Evolutionary conservation across 2,797 vertebrate genomes (phyloP), one percentile per base, ranked within the genome.

Genomic region (Okamejei kenojei): DNA sequence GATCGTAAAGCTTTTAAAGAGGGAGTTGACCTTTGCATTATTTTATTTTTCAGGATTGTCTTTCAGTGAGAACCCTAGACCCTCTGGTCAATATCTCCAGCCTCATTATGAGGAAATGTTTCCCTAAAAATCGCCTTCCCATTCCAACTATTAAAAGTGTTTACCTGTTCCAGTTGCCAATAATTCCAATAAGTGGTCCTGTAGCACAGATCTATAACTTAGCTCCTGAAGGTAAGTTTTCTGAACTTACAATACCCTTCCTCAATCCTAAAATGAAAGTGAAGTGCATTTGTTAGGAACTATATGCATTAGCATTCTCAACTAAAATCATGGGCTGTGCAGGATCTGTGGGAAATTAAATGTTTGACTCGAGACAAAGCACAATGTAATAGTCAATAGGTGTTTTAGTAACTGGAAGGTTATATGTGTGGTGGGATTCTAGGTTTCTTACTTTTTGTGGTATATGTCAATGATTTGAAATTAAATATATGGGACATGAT

Each of bases 71-170:
- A 95, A 98, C 98, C 73, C 96, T 99, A 95, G 99, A 99, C 96
- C 97, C 98, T 29, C 97, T 99, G 82, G 96, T 99, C 93, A 99
- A 98, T 96, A 98, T 97, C 32, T 99, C 98, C 63, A 99, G 98
- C 95, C 96, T 99, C 93, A 99, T 99, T 95, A 99, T 99, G 99
- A 98, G 99, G 95, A 99, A 99, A 96, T 99, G 99, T 96, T 99
- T 99, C 95, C 99, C 99, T 79, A 99, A 99, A 96, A 99, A 99
- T 95, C 98, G 98, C 93, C 96, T 99, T 95, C 98, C 98, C 91
- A 95, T 99, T 93, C 97, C 98, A 94, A 99, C 98, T 35, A 98
- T 99, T 95, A 99, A 98, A 96, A 98, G 98, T 78, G 96, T 97
- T 94, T 98, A 98, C 95, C 97, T 96, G 93, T 97, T 98, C 95